These are phyloP conservation scores for Ibidorhyncha struthersii DNA, from an alignment of 2,113 vertebrate species.

Conservation along the genomic window DNA sequence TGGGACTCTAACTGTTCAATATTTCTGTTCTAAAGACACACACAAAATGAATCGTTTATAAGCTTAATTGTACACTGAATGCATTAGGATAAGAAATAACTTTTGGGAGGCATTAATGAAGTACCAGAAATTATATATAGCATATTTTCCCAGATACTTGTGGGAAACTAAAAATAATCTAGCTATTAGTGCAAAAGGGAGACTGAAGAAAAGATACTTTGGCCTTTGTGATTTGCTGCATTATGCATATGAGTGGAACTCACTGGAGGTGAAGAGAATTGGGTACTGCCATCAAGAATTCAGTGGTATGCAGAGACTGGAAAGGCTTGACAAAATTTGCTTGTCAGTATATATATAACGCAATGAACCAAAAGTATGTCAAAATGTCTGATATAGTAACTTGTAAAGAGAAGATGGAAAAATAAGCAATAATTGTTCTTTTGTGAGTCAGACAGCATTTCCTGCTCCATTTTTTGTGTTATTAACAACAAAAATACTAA, in stretches of 20 bases:
- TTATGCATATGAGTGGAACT: not conserved
- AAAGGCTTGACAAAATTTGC: not conserved
- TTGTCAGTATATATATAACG: not conserved
- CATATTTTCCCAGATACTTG: not conserved
- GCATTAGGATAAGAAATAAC: not conserved
- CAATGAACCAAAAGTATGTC: not conserved
- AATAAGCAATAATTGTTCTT: not conserved
- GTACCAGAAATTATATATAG: not conserved
- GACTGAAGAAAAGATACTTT: not conserved
- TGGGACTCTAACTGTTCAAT: not conserved
- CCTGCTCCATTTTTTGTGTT: not conserved
- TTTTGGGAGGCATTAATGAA: not conserved
- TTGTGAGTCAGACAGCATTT: not conserved
- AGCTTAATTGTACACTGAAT: not conserved
- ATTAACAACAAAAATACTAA: not conserved
- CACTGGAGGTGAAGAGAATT: not conserved
- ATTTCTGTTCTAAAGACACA: not conserved
- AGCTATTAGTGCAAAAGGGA: not conserved
- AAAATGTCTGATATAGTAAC: not conserved
- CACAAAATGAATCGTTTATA: not conserved
- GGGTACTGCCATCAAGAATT: not conserved
- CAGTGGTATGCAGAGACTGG: not conserved
- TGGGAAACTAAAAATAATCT: not conserved
- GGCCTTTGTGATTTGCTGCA: not conserved
- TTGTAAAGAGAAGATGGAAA: not conserved